phyloP scores from a whole-genome alignment of 2,113 vertebrate genomes.

The Scomber colias region DNA sequence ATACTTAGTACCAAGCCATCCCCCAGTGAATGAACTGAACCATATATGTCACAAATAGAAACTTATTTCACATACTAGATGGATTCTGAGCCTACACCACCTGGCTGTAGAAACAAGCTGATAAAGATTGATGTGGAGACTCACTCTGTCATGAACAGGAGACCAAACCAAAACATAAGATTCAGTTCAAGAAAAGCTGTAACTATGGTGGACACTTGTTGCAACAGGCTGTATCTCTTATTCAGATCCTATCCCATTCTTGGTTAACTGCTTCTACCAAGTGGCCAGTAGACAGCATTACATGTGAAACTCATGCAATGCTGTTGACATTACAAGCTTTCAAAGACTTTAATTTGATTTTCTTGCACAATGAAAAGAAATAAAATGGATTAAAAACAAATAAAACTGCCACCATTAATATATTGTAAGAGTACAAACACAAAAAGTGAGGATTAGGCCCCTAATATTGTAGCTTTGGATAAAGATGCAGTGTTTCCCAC shows the following conservation, averaged over 20 bases:
- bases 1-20: too few species aligned
- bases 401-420: too few species aligned
- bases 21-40: background rate
- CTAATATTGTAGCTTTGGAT: too few species aligned
- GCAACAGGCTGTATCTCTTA: background rate
- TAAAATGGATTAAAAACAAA: too few species aligned
- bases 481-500: too few species aligned
- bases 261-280: constrained; percentile 12
- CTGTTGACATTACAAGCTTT: background rate
- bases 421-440: too few species aligned
- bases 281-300: background rate
- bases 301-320: background rate
- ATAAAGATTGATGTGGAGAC: background rate
- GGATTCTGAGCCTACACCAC: background rate
- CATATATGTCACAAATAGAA: background rate
- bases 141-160: background rate
- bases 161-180: too few species aligned
- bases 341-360: background rate
- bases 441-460: too few species aligned
- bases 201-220: too few species aligned
- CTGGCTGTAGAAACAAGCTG: background rate
- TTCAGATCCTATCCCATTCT: background rate
- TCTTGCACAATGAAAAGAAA: background rate
- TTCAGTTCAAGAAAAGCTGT: too few species aligned
- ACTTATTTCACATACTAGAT: background rate